Conservation (phyloP, 2,113 vertebrate genomes). For the Candoia aspera region DNA sequence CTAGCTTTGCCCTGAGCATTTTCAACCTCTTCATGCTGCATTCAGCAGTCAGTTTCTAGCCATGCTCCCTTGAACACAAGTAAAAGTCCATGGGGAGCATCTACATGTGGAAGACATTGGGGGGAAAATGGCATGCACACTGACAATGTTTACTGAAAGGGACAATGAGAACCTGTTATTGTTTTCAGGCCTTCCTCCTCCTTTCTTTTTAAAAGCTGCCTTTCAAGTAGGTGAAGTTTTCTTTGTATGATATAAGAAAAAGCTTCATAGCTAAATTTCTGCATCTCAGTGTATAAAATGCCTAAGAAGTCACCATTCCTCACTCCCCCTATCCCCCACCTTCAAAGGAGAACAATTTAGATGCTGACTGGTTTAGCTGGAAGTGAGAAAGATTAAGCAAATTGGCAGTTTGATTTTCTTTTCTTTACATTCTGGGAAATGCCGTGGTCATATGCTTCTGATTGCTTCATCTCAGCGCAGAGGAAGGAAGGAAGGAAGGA, state of each 20-base stretch:
- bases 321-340: background rate
- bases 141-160: background rate
- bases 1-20: too few species aligned
- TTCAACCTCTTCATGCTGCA: too few species aligned
- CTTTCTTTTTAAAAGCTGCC: background rate
- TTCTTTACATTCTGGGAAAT: constrained; percentile 25
- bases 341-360: background rate
- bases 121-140: background rate
- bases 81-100: too few species aligned
- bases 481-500: background rate
- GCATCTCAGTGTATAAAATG: background rate
- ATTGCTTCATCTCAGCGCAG: background rate
- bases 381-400: background rate
- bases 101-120: too few species aligned
- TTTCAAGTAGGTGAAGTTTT: background rate
- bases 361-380: background rate
- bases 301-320: background rate
- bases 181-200: background rate
- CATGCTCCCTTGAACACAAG: too few species aligned
- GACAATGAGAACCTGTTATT: background rate
- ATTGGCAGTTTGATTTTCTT: background rate
- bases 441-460: background rate
- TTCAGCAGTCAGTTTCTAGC: too few species aligned
- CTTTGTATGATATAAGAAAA: background rate
- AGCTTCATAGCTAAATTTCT: background rate